phyloP scores from a whole-genome alignment of 2,113 vertebrate species.

The Prochilodus magdalenae region DNA sequence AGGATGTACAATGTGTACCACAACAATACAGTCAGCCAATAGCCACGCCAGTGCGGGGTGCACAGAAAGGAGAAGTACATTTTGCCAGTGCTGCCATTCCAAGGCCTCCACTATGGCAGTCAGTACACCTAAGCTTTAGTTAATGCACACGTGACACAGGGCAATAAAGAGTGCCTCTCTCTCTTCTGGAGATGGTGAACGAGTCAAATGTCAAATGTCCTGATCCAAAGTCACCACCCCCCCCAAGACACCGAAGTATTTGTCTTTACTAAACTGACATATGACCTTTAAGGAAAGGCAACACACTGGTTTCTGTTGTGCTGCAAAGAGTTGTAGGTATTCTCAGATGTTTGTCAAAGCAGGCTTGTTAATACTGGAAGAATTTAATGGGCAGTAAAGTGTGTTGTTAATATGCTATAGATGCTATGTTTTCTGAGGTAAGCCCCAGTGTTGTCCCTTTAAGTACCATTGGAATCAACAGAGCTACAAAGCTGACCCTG shows the following conservation, averaged over 20 bases:
- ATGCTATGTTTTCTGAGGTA: no score
- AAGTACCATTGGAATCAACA: no score
- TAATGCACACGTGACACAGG: neutral
- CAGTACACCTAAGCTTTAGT: neutral
- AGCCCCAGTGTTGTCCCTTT: no score
- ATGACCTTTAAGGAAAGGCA: conserved; percentile 21
- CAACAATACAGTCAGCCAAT: no score
- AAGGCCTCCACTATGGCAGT: neutral
- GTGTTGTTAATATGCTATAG: no score
- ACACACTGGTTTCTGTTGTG: neutral
- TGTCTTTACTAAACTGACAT: conserved; percentile 18
- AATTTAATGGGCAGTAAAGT: no score
- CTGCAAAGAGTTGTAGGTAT: neutral
- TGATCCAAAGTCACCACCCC: conserved; percentile 24
- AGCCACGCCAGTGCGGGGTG: neutral
- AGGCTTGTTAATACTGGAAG: no score
- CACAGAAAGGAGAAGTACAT: neutral
- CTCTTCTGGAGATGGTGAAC: neutral
- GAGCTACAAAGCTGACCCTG: no score
- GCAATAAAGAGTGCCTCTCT: neutral
- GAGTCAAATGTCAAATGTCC: conserved; percentile 25
- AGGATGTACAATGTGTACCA: no score
- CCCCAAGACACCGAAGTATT: conserved; percentile 6
- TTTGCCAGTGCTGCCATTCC: neutral
- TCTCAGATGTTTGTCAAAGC: no score